Evolutionary conservation across 1,140 invertebrate genomes (phyloP).

Genomic region (Doryteuthis pealeii): DNA sequence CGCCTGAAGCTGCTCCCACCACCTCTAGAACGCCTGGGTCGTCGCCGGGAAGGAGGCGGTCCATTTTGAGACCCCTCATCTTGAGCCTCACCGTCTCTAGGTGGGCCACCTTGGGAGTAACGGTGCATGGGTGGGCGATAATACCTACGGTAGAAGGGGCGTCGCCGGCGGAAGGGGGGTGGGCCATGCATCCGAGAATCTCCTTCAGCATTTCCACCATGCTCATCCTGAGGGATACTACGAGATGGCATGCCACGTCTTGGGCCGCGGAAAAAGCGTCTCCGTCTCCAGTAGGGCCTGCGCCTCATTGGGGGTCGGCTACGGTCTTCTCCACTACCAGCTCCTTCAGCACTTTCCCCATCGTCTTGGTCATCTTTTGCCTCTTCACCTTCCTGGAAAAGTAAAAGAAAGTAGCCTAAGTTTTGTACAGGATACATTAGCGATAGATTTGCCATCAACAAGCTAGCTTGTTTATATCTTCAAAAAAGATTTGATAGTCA

Average conservation of each 20-base stretch:
- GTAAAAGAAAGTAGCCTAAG: not conserved
- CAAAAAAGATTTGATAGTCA: not conserved
- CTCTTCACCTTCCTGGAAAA: slow-evolving; percentile 14
- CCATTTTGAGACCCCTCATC: slow-evolving; percentile 27
- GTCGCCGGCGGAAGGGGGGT: slow-evolving; percentile 26
- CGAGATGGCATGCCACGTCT: slow-evolving; percentile 27
- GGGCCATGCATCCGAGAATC: slow-evolving; percentile 23
- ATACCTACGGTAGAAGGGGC: slow-evolving; percentile 38
- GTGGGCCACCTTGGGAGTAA: slow-evolving; percentile 27
- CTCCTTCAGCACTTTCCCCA: slow-evolving; percentile 23
- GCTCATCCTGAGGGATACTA: slow-evolving; percentile 13
- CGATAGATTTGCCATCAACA: not conserved
- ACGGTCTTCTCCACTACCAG: slow-evolving; percentile 53
- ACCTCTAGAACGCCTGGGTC: slow-evolving; percentile 26
- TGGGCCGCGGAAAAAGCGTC: slow-evolving; percentile 33
- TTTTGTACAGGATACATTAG: too few relatives aligned
- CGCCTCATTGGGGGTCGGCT: slow-evolving; percentile 54
- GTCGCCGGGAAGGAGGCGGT: slow-evolving; percentile 26
- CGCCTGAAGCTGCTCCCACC: slow-evolving; percentile 33
- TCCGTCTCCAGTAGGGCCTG: slow-evolving; percentile 30
- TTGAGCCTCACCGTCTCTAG: slow-evolving; percentile 20
- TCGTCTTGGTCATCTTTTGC: slow-evolving; percentile 14
- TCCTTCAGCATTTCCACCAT: slow-evolving; percentile 17
- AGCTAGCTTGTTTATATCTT: slow-evolving; percentile 1
- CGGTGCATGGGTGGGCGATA: slow-evolving; percentile 34